Evolutionary conservation across 2,113 vertebrate genomes (phyloP).

Genomic region (rabbit (Oryctolagus cuniculus)): mOryCun1.1 NC_091434.1:3550001-3550500

Average conservation of each 20-base stretch:
- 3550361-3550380: too few species aligned
- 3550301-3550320: accelerated
- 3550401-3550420: background rate
- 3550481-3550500: background rate
- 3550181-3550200: background rate
- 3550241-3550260: too few species aligned
- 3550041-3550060: too few species aligned
- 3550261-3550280: background rate
- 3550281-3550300: accelerated
- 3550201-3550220: accelerated
- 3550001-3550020: too few species aligned
- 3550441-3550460: background rate
- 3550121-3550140: background rate
- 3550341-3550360: accelerated
- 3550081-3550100: background rate
- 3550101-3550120: background rate
- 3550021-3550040: too few species aligned
- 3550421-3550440: background rate
- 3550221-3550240: too few species aligned
- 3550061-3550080: too few species aligned
- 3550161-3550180: background rate
- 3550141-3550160: background rate
- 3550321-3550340: background rate
- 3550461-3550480: background rate
- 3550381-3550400: background rate